Conservation (phyloP, 2,888 invertebrate species). For the Gari tellinella region DNA sequence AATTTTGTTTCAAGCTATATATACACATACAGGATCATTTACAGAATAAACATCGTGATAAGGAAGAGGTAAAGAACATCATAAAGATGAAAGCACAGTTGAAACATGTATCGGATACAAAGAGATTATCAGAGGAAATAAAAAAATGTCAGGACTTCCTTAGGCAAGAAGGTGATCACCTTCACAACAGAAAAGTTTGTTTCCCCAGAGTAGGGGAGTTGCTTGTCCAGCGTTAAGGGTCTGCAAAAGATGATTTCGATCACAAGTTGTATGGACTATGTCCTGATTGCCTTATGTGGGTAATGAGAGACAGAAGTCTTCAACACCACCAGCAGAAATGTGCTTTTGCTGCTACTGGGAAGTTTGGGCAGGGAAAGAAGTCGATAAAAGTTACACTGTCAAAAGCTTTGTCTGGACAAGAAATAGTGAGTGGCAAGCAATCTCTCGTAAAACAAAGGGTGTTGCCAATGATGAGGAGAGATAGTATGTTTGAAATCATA, state of each 20-base stretch:
- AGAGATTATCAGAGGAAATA: constrained; percentile 1
- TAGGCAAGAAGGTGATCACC: constrained; percentile 29
- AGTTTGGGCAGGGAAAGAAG: no score
- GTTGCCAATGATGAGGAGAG: no score
- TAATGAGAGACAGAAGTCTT: constrained; percentile 2
- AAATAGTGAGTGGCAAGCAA: no score
- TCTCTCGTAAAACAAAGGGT: no score
- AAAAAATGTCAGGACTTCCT: constrained; percentile 11
- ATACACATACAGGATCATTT: constrained; percentile 42
- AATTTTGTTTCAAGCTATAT: constrained; percentile 24
- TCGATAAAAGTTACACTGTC: no score
- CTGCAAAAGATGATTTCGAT: constrained; percentile 1
- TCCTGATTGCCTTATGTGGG: constrained; percentile 47
- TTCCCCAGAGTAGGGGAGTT: constrained; percentile 21
- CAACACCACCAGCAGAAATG: background rate
- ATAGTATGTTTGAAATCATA: no score
- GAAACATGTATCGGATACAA: background rate
- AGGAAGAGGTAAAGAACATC: constrained; percentile 1
- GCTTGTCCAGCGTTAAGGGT: constrained; percentile 11
- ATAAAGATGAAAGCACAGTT: background rate
- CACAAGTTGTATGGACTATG: constrained; percentile 41
- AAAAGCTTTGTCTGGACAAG: no score
- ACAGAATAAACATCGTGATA: constrained; percentile 11
- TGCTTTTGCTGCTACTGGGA: background rate
- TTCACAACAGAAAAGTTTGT: constrained; percentile 24